phyloP scores from a whole-genome alignment of 2,888 invertebrate genomes.

The Azorinus chamasolen region DNA sequence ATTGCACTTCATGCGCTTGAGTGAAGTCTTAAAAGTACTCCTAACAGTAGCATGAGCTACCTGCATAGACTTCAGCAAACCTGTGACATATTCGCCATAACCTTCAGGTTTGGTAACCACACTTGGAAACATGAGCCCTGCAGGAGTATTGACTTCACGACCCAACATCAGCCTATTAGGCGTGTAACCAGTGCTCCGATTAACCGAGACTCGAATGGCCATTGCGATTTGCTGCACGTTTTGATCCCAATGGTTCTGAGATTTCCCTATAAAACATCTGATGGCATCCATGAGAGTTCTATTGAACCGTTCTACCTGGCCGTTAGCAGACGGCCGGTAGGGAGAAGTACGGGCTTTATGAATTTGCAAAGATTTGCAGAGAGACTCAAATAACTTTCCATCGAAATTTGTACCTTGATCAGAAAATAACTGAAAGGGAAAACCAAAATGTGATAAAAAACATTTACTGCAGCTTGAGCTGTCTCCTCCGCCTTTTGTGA shows the following conservation, averaged over 20 bases:
- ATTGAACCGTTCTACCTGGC: constrained; percentile 44
- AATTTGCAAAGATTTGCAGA: constrained; percentile 36
- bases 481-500: constrained; percentile 19
- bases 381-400: constrained; percentile 33
- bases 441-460: constrained; percentile 42
- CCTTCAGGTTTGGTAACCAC: neutral
- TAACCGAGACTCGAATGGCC: constrained; percentile 21
- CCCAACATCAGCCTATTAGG: constrained; percentile 52
- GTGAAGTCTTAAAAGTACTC: no score
- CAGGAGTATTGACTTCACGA: constrained; percentile 42
- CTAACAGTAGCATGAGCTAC: no score
- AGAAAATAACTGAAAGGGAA: constrained; percentile 29
- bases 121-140: constrained; percentile 25
- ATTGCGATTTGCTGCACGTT: constrained; percentile 23
- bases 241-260: constrained; percentile 12
- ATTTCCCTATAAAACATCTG: constrained; percentile 28
- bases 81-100: constrained; percentile 18
- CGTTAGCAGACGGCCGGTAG: constrained; percentile 49
- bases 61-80: neutral
- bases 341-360: constrained; percentile 51
- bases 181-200: constrained; percentile 44
- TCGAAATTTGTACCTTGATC: constrained; percentile 51
- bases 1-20: constrained; percentile 35
- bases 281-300: constrained; percentile 46
- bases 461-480: constrained; percentile 10